Evolutionary conservation across 2,888 invertebrate species (phyloP).

Genomic region (Slavum lentiscoides): DNA sequence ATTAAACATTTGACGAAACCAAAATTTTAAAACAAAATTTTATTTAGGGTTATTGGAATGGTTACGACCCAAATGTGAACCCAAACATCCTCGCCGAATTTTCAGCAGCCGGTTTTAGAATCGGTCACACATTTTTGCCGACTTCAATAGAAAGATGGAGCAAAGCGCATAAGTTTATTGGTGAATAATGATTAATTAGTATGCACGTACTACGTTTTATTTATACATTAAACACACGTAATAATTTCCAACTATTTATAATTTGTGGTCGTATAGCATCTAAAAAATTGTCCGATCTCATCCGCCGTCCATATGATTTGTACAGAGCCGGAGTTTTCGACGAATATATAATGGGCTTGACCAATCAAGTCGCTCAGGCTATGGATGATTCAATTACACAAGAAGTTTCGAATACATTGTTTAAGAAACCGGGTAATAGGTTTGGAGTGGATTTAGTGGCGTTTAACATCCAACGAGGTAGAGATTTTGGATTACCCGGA

Average conservation of each 20-base stretch:
- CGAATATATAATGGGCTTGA: constrained; percentile 89
- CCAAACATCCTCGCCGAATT: constrained; percentile 88
- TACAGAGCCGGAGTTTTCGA: constrained; percentile 89
- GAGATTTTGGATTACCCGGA: constrained; percentile 88
- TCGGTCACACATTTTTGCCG: constrained; percentile 87
- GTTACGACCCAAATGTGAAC: constrained; percentile 81
- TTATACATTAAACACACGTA: background rate
- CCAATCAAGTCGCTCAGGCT: constrained; percentile 92
- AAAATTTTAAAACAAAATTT: background rate
- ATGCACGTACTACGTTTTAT: background rate
- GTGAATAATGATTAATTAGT: constrained; percentile 61
- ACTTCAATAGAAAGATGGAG: constrained; percentile 94
- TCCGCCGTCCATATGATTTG: constrained; percentile 85
- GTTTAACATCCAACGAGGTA: constrained; percentile 89
- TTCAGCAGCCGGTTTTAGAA: constrained; percentile 88
- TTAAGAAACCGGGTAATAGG: constrained; percentile 66
- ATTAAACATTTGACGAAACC: background rate
- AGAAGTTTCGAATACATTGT: constrained; percentile 85
- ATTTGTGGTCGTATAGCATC: constrained; percentile 70
- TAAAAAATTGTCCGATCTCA: constrained; percentile 82
- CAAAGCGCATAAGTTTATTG: constrained; percentile 91
- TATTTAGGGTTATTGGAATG: constrained; percentile 74
- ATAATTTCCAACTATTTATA: background rate
- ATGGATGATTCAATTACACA: constrained; percentile 91
- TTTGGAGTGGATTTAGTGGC: constrained; percentile 90